A percentile compares a stretch with the other conserved stretches of the same genome.
These are phyloP conservation scores for Ectropis grisescens DNA, from an alignment of 1,140 invertebrate genomes.

Conservation along the genomic window DNA sequence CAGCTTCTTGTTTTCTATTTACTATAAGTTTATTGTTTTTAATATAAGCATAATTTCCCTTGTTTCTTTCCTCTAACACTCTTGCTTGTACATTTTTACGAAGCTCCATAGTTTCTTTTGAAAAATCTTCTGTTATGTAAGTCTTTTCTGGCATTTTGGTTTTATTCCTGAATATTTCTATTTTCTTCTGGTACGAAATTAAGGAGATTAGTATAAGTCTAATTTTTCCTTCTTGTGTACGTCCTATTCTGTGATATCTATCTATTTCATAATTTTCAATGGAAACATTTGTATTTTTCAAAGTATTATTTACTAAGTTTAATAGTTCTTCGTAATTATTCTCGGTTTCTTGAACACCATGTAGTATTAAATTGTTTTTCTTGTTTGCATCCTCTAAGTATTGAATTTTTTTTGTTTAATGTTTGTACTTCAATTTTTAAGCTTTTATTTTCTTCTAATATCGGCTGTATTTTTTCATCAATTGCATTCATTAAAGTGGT, in stretches of 20 bases:
- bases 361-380: conserved; percentile 8
- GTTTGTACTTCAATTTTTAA: conserved; percentile 5
- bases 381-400: conserved; percentile 4
- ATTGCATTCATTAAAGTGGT: not conserved
- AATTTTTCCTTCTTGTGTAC: conserved; percentile 1
- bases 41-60: conserved; percentile 8
- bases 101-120: conserved; percentile 9
- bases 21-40: conserved; percentile 8
- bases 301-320: not conserved
- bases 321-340: not conserved
- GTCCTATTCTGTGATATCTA: conserved; percentile 1
- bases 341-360: conserved; percentile 8
- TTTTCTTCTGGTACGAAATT: conserved; percentile 4
- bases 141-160: conserved; percentile 4
- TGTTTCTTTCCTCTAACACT: conserved; percentile 8
- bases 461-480: conserved; percentile 8
- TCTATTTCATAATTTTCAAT: conserved; percentile 8
- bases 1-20: conserved; percentile 1
- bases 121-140: conserved; percentile 9
- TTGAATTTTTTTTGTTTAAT: conserved; percentile 6
- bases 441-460: conserved; percentile 7
- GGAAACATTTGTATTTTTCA: not conserved
- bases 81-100: conserved; percentile 6
- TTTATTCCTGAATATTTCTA: conserved; percentile 5
- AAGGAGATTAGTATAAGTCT: conserved; percentile 6